Base-by-base conservation (phyloP, 2,888 invertebrate genomes). In the Sphaerophoria rueppellii region DNA sequence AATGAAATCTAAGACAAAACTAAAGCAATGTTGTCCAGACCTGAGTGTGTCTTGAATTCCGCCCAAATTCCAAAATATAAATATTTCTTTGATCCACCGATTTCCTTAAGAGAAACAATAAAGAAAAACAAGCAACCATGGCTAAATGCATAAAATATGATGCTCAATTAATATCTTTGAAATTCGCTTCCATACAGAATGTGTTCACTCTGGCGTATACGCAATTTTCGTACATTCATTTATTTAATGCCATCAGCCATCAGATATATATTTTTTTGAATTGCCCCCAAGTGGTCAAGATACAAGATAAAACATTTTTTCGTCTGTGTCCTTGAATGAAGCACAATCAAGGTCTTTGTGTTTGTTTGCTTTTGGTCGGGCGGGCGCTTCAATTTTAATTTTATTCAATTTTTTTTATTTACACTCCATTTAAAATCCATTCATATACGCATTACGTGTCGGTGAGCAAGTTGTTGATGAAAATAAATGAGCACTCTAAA, bases 401-500 rank as follows among this genome's bases (percentile, higher is more conserved):
- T 52, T 58, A 52, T 71, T 71, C 24, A 46, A 63, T 72, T 32
- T 43, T 69, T 75, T 69, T 46, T 24, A 40, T 76, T 77, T 77
- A 71, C 83, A 67, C 65, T 83, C 75, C 75, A 83, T 83, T 83
- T 83, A 83, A 79, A 79, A 79, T 72, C 61, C 72, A 79, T 83
- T 83, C 83, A 79, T 83, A 83, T 72, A 69, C 75, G 79, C 61
- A 79, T 79, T 83, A 79, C 79, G 58, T 75, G 82, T 70, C 70
- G 72, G 48, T 48, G 60, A 46, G 37, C 35, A 57, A 69, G 54
- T 72, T 75, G 75, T 57, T 79, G 83, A 83, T 83, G 83, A 48
- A 83, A 83, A 83, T 79, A 83, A 83, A 83, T 83, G 83, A 76
- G 69, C 50, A 61, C 79, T 61, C 75, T 79, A 79, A 83, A 79